Percentiles rank a stretch among this genome's conserved stretches.
Evolutionary conservation across 1,140 invertebrate genomes (phyloP).

Genomic region (Brachionus paranguensis): DNA sequence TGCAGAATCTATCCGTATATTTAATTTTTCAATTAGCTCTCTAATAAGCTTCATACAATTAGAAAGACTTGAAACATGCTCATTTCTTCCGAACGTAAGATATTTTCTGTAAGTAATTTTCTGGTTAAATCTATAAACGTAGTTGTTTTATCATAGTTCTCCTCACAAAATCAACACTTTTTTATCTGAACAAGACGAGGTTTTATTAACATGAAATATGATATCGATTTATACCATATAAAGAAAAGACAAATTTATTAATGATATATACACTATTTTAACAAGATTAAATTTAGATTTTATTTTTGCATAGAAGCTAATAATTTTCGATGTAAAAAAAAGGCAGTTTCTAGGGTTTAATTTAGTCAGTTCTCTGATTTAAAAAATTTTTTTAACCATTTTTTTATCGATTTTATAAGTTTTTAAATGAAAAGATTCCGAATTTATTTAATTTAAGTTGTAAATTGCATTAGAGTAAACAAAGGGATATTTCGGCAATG

Average conservation of each 20-base stretch:
- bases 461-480: background rate
- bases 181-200: background rate
- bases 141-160: background rate
- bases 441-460: background rate
- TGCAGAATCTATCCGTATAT: background rate
- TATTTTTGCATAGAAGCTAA: background rate
- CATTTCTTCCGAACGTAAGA: background rate
- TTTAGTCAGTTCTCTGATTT: background rate
- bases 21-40: background rate
- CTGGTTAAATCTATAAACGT: background rate
- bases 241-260: background rate
- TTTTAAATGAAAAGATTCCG: background rate
- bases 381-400: background rate
- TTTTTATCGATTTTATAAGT: background rate
- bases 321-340: background rate
- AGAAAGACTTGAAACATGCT: background rate
- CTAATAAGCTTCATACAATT: no score
- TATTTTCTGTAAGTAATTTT: background rate
- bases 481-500: background rate
- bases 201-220: background rate
- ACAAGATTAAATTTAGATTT: background rate
- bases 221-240: background rate
- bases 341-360: background rate
- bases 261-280: background rate
- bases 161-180: background rate